Evolutionary conservation across 2,113 vertebrate genomes (phyloP), one percentile per base, ranked within the genome.

Genomic region (Zosterops borbonicus): DNA sequence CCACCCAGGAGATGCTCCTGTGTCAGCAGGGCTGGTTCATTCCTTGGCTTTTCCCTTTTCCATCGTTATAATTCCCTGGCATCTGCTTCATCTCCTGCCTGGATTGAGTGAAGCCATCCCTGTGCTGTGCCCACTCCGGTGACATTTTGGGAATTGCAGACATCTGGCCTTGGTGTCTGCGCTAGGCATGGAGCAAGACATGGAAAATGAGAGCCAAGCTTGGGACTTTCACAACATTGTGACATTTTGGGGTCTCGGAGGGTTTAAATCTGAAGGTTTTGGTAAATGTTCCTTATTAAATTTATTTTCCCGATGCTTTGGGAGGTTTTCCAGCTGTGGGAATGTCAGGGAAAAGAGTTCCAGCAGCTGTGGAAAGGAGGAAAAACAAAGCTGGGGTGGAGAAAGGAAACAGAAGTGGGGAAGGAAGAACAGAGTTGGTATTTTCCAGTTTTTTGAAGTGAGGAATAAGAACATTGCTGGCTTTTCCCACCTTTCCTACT

Each of bases 121-220:
- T 2, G 3, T 24, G 37, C 13, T 50, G 59, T 83, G 73, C 68
- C 59, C 2, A 1, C 29, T 60, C 64, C 0, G 3, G 73, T 94
- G 96, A 89, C 95, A 83, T 96, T 94, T 92, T 2, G 47, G 78
- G 49, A 52, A 60, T 60, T 60, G 23, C 39, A 42, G 65, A 75
- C 96, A 95, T 93, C 84, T 94, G 96, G 83, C 59, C 9, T 0
- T 4, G n/a, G 37, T 53, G 41, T 58, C 77, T 87, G 74, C 2
- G 3, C 69, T 0, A 5, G 83, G 46, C 68, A 37, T 6, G 49
- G 53, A 85, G 70, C 37, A 60, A 35, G 64, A 5, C 8, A 6
- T 0, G 35, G 62, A 52, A 70, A 70, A 59, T 1, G 17, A 87
- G 60, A 87, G 89, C 81, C 83, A 71, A 29, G 52, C 35, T 28